Conservation (phyloP, 2,797 vertebrate species). For the Manis pentadactyla region DNA sequence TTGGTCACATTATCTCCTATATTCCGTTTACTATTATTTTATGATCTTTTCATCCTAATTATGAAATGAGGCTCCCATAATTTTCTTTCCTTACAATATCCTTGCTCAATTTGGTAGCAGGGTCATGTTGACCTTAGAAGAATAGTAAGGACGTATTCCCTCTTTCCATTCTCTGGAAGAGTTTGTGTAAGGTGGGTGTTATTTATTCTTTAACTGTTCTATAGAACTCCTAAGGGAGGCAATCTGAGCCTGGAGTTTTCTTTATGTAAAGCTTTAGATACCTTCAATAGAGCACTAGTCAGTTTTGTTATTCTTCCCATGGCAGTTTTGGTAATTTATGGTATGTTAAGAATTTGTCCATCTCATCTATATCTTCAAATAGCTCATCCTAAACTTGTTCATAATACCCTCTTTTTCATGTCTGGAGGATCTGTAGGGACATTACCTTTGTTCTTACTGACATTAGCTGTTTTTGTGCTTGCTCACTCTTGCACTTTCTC, state of each 20-base stretch:
- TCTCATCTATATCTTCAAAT: neutral
- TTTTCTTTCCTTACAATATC: conserved; percentile 9
- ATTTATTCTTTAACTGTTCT: neutral
- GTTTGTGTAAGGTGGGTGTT: neutral
- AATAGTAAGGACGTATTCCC: neutral
- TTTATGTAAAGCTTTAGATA: neutral
- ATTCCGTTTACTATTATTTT: neutral
- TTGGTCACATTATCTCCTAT: neutral
- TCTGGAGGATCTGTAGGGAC: neutral
- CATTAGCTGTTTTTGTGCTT: neutral
- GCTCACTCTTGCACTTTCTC: neutral
- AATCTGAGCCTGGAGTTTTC: neutral
- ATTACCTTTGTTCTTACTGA: neutral
- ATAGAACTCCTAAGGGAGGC: neutral
- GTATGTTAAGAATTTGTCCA: neutral
- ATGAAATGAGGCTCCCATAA: neutral
- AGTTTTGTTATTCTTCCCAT: neutral
- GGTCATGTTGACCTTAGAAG: neutral
- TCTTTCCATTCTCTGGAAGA: neutral
- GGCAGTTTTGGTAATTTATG: neutral
- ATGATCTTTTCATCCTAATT: neutral
- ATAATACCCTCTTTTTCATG: neutral
- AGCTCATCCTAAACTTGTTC: neutral
- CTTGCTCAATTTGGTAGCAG: neutral
- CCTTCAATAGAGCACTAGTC: neutral